Conservation (phyloP, 2,888 invertebrate species). For the Melinaea marsaeus region DNA sequence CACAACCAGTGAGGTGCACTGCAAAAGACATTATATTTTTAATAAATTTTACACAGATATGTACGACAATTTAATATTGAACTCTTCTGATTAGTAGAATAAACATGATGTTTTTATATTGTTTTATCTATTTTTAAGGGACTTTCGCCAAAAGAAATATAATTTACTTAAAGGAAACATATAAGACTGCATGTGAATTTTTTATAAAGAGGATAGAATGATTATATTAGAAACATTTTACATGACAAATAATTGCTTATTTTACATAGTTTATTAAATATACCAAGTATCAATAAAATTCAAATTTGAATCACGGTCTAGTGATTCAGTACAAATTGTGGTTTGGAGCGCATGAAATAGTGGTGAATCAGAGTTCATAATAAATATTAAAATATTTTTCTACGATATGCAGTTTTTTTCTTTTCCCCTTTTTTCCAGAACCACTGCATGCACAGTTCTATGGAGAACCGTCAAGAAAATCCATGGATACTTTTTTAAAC, state of each 20-base stretch:
- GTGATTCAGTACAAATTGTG: background rate
- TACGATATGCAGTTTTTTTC: too few relatives aligned
- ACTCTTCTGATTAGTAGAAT: background rate
- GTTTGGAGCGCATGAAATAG: background rate
- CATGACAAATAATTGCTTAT: too few relatives aligned
- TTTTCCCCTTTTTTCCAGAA: too few relatives aligned
- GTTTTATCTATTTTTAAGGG: too few relatives aligned
- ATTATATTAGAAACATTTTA: background rate
- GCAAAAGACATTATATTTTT: constrained; percentile 48
- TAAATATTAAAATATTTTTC: constrained; percentile 8
- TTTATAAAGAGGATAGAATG: too few relatives aligned
- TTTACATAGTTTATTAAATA: constrained; percentile 1
- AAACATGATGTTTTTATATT: too few relatives aligned
- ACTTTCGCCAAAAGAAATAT: too few relatives aligned
- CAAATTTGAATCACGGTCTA: background rate
- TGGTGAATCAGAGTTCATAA: background rate
- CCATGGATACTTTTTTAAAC: too few relatives aligned
- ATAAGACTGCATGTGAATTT: too few relatives aligned
- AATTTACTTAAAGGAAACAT: too few relatives aligned
- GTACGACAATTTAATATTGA: constrained; percentile 39
- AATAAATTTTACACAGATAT: constrained; percentile 48
- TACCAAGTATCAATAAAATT: background rate
- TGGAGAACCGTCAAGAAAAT: too few relatives aligned
- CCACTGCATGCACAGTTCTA: too few relatives aligned
- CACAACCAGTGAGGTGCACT: constrained; percentile 45